Percentiles rank a stretch among this genome's conserved stretches.
phyloP scores from a whole-genome alignment of 2,113 vertebrate species.

The Nannobrachium achirus region DNA sequence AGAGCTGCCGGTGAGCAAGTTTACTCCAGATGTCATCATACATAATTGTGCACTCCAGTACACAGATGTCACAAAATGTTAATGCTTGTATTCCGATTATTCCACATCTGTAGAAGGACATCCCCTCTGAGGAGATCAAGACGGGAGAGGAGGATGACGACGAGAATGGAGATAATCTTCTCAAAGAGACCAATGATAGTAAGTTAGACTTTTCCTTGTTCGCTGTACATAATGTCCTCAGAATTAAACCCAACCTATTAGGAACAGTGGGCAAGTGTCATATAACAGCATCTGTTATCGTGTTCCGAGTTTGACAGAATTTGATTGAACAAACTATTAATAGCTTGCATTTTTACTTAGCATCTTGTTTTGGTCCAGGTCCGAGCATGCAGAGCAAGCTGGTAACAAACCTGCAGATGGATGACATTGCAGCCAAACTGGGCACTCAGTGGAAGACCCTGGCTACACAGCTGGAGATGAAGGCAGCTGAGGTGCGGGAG shows the following conservation, averaged over 20 bases:
- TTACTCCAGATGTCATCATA: no score
- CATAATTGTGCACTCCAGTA: neutral
- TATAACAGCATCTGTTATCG: no score
- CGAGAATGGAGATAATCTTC: conserved; percentile 96
- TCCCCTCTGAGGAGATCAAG: conserved; percentile 99
- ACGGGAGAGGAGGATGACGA: conserved; percentile 97
- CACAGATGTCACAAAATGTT: neutral
- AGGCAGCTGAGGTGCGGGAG: conserved; percentile 89
- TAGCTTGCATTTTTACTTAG: no score
- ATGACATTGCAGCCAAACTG: conserved; percentile 87
- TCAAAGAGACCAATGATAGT: conserved; percentile 98
- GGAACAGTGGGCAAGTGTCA: no score
- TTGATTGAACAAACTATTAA: neutral
- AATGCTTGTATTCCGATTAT: neutral
- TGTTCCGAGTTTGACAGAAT: neutral
- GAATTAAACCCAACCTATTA: no score
- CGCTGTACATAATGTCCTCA: no score
- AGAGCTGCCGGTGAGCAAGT: conserved; percentile 91
- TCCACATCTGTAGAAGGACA: conserved; percentile 78
- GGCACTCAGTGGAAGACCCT: conserved; percentile 89
- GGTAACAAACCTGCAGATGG: conserved; percentile 91
- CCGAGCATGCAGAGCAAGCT: conserved; percentile 90
- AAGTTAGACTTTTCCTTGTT: conserved; percentile 63
- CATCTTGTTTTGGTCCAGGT: conserved; percentile 72
- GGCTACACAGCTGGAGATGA: conserved; percentile 91